These are phyloP conservation scores for Bellardia pandia DNA, from an alignment of 2,888 invertebrate species.

Conservation along the genomic window DNA sequence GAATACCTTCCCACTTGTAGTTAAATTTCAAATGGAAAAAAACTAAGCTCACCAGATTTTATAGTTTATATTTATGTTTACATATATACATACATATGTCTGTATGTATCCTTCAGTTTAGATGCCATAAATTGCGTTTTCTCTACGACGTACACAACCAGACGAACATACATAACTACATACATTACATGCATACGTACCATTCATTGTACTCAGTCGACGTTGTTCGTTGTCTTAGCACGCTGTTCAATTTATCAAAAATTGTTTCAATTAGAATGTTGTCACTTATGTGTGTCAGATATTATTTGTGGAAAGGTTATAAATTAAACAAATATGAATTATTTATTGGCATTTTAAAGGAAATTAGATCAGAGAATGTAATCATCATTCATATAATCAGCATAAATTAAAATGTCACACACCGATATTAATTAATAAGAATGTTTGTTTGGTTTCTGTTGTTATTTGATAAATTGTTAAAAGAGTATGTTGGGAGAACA, in stretches of 20 bases:
- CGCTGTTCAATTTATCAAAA: slow-evolving; percentile 73
- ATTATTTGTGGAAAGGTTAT: slow-evolving; percentile 72
- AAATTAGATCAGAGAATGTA: slow-evolving; percentile 70
- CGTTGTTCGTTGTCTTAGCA: slow-evolving; percentile 62
- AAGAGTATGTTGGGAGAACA: neutral
- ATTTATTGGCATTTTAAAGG: slow-evolving; percentile 70
- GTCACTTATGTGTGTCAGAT: slow-evolving; percentile 72
- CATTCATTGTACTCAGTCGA: slow-evolving; percentile 37
- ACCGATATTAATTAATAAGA: slow-evolving; percentile 55
- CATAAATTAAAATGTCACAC: slow-evolving; percentile 48
- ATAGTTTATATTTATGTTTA: slow-evolving; percentile 57
- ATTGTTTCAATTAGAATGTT: slow-evolving; percentile 73
- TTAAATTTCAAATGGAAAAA: slow-evolving; percentile 19
- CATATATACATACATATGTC: neutral
- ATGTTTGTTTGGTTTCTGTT: slow-evolving; percentile 6
- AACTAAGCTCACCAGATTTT: slow-evolving; percentile 56
- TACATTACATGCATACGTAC: neutral
- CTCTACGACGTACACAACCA: neutral
- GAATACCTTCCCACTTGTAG: slow-evolving; percentile 5
- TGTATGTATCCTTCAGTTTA: slow-evolving; percentile 53
- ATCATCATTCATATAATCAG: slow-evolving; percentile 66
- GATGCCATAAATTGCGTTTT: slow-evolving; percentile 65
- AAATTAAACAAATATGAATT: slow-evolving; percentile 69
- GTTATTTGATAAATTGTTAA: slow-evolving; percentile 8
- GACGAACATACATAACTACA: neutral